A percentile compares a stretch with the other conserved stretches of the same genome.
Evolutionary conservation across 2,888 invertebrate species (phyloP).

Genomic region (Eupithecia subumbrata): DNA sequence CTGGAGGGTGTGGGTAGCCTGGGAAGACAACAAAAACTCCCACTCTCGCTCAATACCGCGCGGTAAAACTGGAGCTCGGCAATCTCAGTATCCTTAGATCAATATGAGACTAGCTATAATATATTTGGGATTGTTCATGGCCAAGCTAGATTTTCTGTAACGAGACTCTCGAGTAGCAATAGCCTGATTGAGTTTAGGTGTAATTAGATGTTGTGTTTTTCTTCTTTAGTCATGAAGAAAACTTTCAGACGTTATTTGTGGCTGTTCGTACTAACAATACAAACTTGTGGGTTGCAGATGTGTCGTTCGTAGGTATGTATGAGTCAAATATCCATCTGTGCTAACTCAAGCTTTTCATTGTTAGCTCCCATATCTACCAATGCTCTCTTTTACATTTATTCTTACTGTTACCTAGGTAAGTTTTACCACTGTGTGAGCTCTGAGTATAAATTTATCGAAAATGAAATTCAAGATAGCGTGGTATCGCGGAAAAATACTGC

Average conservation of each 20-base stretch:
- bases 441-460: conserved; percentile 39
- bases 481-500: conserved; percentile 63
- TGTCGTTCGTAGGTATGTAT: conserved; percentile 11
- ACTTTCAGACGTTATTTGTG: not conserved
- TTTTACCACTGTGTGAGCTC: conserved; percentile 23
- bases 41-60: conserved; percentile 50
- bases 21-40: conserved; percentile 54
- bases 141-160: conserved; percentile 8
- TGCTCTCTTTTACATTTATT: not conserved
- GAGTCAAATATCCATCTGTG: conserved; percentile 45
- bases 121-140: conserved; percentile 27
- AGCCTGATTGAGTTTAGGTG: not conserved
- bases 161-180: not conserved
- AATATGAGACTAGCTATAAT: conserved; percentile 38
- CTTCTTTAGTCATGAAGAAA: not conserved
- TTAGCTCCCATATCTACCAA: conserved; percentile 18
- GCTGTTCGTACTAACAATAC: conserved; percentile 1
- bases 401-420: conserved; percentile 1
- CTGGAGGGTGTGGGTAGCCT: conserved; percentile 55
- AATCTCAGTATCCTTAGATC: conserved; percentile 46
- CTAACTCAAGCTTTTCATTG: conserved; percentile 45
- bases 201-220: conserved; percentile 1
- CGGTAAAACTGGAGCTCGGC: conserved; percentile 35
- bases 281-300: conserved; percentile 8
- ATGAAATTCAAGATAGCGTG: conserved; percentile 39